phyloP scores from a whole-genome alignment of 64 coral and sea anemone genomes.

The Actinia tenebrosa region DNA sequence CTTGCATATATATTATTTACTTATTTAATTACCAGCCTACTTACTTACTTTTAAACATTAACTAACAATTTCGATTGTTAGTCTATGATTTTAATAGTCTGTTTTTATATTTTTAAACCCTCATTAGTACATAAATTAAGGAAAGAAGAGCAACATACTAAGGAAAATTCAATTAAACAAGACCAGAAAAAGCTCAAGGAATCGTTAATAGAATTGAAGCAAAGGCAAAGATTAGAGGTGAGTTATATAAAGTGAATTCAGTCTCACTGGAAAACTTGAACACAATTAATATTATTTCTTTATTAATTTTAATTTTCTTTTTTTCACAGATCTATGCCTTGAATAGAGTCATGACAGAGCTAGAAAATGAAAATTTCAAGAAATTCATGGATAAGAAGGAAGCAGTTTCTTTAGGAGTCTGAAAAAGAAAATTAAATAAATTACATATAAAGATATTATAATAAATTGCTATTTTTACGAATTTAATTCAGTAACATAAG shows the following conservation, averaged over 20 bases:
- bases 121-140: constrained; percentile 66
- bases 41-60: no score
- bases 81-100: background rate
- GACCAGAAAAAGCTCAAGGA: constrained; percentile 58
- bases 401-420: constrained; percentile 62
- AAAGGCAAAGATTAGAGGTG: constrained; percentile 83
- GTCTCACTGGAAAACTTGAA: no score
- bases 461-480: no score
- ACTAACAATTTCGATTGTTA: background rate
- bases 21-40: no score
- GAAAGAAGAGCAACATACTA: constrained; percentile 51
- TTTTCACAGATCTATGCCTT: constrained; percentile 78
- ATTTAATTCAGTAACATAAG: no score
- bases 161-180: constrained; percentile 60
- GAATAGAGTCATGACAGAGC: constrained; percentile 91
- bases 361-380: constrained; percentile 84
- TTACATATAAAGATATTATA: background rate
- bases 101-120: background rate
- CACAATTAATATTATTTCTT: no score
- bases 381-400: constrained; percentile 90
- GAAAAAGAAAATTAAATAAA: background rate
- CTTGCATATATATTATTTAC: no score
- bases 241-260: background rate
- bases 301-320: background rate
- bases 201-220: constrained; percentile 57